Evolutionary conservation across 2,797 vertebrate species (phyloP), one percentile per base, ranked within the genome.

Genomic region (Fringilla coelebs): DNA sequence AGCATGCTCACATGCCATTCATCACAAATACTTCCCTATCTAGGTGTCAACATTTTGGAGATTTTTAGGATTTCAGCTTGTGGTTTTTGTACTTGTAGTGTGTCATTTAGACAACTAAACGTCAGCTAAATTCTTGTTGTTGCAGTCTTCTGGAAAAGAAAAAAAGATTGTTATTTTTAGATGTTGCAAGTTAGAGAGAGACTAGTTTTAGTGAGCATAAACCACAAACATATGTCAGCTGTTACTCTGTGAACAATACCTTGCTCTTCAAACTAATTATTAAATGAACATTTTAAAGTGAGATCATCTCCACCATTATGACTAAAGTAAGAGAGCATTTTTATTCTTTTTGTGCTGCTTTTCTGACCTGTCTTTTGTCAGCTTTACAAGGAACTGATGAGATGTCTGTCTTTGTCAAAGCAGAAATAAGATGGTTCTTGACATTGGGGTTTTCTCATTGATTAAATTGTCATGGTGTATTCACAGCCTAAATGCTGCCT

Each of bases 391-490:
- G 13, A 91, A 92, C 72, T 93, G 96, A 96, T 93, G 68, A 96
- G 76, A 91, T 1, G 46, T 92, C 96, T 95, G 87, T 97, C 85
- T 97, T 93, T 81, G 83, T 97, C 96, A 97, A 55, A 17, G 5
- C 66, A 84, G 75, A 95, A 97, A 92, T 95, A 90, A 96, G 57
- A 89, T 95, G 46, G 73, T 85, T 97, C 92, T 97, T 97, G 97
- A 98, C 96, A 94, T 6, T 91, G 70, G 90, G 32, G 46, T 91
- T 97, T 97, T 97, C 86, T 96, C 96, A 97, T 95, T 97, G 97
- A 98, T 98, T 98, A 98, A 97, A 97, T 97, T 97, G 97, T 97
- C 97, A 96, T 94, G 96, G 96, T 97, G 70, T 91, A 95, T 97
- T 98, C 96, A 95, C 95, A 97, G 94, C 71, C 89, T 97, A 98